Conservation (phyloP, 2,888 invertebrate genomes). For the Isotomurus palustris region DNA sequence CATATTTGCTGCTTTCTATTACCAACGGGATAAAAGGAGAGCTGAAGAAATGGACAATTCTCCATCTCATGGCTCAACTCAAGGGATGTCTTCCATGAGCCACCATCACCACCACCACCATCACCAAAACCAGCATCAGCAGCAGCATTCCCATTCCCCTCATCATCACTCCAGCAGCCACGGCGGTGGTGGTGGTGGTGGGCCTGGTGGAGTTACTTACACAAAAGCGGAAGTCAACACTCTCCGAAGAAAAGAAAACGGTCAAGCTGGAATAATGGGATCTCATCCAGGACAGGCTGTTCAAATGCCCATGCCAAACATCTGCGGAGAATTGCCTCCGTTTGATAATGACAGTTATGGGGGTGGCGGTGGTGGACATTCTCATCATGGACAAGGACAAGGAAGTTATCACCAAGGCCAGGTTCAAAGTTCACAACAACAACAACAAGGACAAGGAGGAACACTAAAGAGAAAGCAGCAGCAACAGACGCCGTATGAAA, state of each 20-base stretch:
- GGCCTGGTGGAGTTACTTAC: constrained; percentile 22
- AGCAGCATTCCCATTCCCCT: too few species aligned
- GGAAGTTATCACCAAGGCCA: not conserved
- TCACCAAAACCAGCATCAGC: too few species aligned
- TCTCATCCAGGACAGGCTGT: constrained; percentile 30
- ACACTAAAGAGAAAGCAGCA: constrained; percentile 24
- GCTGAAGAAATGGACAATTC: constrained; percentile 54
- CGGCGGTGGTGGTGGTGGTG: constrained; percentile 14
- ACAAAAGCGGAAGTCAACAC: constrained; percentile 25
- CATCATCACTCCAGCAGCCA: too few species aligned
- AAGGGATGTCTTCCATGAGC: constrained; percentile 25
- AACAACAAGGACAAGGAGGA: constrained; percentile 3
- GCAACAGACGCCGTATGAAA: constrained; percentile 34
- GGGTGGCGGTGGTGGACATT: not conserved
- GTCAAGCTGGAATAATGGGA: constrained; percentile 40
- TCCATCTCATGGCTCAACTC: constrained; percentile 14
- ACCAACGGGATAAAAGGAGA: constrained; percentile 79
- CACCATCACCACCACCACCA: constrained; percentile 13
- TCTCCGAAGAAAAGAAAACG: constrained; percentile 41
- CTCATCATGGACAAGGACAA: not conserved
- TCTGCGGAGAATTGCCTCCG: constrained; percentile 43
- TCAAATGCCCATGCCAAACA: constrained; percentile 44
- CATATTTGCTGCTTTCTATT: constrained; percentile 81
- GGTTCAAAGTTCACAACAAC: constrained; percentile 7
- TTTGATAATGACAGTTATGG: constrained; percentile 12